These are phyloP conservation scores for Rhagoletis zephyria DNA, from an alignment of 1,140 invertebrate genomes.

Conservation along the genomic window DNA sequence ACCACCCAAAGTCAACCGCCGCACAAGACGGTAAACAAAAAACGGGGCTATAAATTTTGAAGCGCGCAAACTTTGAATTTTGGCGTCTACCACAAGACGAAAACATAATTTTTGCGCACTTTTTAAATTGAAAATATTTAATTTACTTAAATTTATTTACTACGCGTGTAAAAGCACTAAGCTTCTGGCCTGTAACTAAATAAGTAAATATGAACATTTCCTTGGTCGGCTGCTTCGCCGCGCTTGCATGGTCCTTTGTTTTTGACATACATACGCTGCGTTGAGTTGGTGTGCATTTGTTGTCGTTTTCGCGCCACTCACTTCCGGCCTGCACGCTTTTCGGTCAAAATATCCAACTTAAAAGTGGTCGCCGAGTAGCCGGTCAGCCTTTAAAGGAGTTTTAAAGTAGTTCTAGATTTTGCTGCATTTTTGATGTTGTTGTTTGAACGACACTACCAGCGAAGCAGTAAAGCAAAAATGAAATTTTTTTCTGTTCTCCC, in stretches of 20 bases:
- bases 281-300: not conserved
- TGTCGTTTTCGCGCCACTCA: not conserved
- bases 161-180: not conserved
- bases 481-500: not conserved
- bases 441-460: conserved; percentile 1
- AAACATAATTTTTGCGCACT: not conserved
- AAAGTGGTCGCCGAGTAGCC: not conserved
- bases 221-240: not conserved
- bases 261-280: not conserved
- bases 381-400: not conserved
- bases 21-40: not conserved
- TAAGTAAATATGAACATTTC: conserved; percentile 28
- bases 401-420: not conserved
- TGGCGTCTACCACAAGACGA: not conserved
- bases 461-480: conserved; percentile 33
- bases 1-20: not conserved
- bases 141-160: conserved; percentile 9
- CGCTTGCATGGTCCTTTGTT: conserved; percentile 16
- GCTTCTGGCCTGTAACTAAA: conserved; percentile 12
- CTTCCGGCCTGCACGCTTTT: conserved; percentile 43
- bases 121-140: conserved; percentile 15
- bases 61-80: no score
- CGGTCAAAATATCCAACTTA: conserved; percentile 18
- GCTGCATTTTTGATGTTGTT: not conserved
- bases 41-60: no score